Evolutionary conservation across 2,113 vertebrate genomes (phyloP).

Genomic region (Craseonycteris thonglongyai): DNA sequence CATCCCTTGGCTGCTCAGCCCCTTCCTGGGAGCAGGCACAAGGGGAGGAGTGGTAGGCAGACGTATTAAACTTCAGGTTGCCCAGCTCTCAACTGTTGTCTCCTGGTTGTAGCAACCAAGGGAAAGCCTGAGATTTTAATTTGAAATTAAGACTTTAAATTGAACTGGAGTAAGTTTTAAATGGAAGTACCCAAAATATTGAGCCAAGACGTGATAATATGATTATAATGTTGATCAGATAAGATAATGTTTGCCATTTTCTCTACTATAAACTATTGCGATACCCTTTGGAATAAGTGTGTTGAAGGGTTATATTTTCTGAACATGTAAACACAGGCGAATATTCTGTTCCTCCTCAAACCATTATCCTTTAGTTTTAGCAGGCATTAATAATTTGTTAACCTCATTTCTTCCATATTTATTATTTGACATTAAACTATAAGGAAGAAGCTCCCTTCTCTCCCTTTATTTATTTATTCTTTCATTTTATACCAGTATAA

Average conservation of each 20-base stretch:
- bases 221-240: neutral
- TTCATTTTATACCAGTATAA: neutral
- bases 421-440: neutral
- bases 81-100: neutral
- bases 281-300: neutral
- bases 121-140: neutral
- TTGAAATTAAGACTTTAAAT: neutral
- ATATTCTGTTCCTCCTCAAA: neutral
- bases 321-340: neutral
- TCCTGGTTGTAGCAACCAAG: neutral
- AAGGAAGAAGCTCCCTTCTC: neutral
- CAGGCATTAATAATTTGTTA: neutral
- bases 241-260: neutral
- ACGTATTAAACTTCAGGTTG: too few relatives aligned
- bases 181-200: neutral
- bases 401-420: neutral
- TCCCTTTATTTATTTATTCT: neutral
- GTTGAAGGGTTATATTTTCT: neutral
- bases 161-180: neutral
- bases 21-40: neutral
- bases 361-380: neutral
- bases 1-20: neutral
- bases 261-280: neutral
- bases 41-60: rapidly evolving
- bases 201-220: neutral